A percentile compares a stretch with the other conserved stretches of the same genome.
These are phyloP conservation scores for Stichodactyla mertensii DNA, from an alignment of 64 coral and sea anemone genomes.

Conservation along the genomic window DNA sequence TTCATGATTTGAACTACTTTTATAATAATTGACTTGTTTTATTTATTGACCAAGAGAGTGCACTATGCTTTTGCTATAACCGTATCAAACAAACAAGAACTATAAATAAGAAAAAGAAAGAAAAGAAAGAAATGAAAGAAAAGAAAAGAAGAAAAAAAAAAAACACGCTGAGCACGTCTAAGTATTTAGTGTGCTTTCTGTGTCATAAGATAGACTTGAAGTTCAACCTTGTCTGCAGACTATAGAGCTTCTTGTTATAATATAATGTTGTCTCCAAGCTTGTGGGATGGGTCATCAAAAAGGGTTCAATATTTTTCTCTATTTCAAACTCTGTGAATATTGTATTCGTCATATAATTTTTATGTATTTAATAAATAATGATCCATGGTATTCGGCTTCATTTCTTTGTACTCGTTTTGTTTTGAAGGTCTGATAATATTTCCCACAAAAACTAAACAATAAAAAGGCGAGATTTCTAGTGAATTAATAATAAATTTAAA, in stretches of 20 bases:
- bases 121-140: too few species aligned
- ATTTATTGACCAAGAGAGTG: background rate
- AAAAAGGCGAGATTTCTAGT: background rate
- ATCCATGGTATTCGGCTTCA: background rate
- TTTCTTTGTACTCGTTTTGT: background rate
- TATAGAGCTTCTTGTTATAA: background rate
- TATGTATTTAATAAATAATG: background rate
- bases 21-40: background rate
- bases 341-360: background rate
- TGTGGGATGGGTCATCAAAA: background rate
- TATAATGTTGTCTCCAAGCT: conserved; percentile 1
- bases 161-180: too few species aligned
- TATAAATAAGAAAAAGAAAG: too few species aligned
- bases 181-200: too few species aligned
- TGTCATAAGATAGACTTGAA: too few species aligned
- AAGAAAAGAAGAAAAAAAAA: too few species aligned
- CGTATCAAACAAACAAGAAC: too few species aligned
- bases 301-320: background rate
- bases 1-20: background rate
- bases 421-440: background rate
- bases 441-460: background rate
- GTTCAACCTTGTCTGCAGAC: background rate
- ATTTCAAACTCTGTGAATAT: too few species aligned
- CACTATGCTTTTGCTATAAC: background rate
- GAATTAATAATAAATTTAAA: background rate